Percentiles rank a stretch among this genome's conserved stretches.
Conservation (phyloP, 2,797 vertebrate species). For the Mus spretus region DNA sequence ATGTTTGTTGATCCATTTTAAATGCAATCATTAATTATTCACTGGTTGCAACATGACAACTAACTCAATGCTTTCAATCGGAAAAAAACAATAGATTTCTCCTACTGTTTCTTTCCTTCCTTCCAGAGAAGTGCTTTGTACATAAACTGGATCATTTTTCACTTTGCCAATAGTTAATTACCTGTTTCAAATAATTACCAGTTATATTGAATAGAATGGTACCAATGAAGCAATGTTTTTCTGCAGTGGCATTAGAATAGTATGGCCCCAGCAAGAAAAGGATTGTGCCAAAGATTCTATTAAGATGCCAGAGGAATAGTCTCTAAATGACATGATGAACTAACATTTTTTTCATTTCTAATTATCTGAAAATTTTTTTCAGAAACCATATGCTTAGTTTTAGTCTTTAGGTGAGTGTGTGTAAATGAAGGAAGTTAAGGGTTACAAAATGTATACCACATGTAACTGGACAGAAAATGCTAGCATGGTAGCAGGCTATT, state of each 20-base stretch:
- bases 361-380: constrained; percentile 50
- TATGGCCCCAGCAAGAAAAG: accelerated
- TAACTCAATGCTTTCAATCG: constrained; percentile 8
- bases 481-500: constrained; percentile 45
- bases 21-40: background rate
- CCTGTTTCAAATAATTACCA: constrained; percentile 38
- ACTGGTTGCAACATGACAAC: background rate
- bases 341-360: constrained; percentile 22
- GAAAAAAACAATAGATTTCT: constrained; percentile 21
- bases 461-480: constrained; percentile 27
- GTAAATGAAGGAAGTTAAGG: background rate
- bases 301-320: background rate
- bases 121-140: background rate
- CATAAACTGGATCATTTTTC: background rate
- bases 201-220: background rate
- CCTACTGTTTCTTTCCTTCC: background rate
- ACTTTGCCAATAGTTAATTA: constrained; percentile 14
- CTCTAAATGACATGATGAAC: background rate
- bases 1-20: background rate
- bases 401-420: constrained; percentile 29
- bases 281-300: background rate
- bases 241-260: background rate
- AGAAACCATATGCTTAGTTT: constrained; percentile 13
- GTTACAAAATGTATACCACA: constrained; percentile 17
- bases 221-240: background rate